Evolutionary conservation across 2,113 vertebrate genomes (phyloP), one percentile per base, ranked within the genome.

Genomic region (Seriola rivoliana): DNA sequence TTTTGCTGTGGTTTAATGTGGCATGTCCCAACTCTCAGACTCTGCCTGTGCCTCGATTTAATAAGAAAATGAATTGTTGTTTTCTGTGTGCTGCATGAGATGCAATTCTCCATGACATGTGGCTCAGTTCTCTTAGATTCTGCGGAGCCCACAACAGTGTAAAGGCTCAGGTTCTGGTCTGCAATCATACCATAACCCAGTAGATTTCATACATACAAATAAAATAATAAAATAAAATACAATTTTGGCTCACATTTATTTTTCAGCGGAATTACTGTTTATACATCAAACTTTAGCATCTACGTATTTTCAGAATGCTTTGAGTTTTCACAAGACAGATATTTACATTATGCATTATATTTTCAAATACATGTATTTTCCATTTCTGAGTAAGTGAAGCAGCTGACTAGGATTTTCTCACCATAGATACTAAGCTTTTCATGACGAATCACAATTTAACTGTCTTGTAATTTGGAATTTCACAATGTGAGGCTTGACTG

Each of bases 81-180:
- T 38, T 23, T 74, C 8, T n/a, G 8, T 50, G 32, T 81, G 42
- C 44, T 84, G 25, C 65, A 32, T 55, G 60, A 32, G 23, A 21
- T 58, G n/a, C 23, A 67, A 29, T 60, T 79, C 19, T 71, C n/a
- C 16, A 54, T 29, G 29, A 71, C 32, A 48, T 32, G 38, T 82
- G 68, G 59, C 21, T 19, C n/a, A 55, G 46, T 58, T 70, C 29
- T 59, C 19, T 50, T 2, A 52, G 25, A 57, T 75, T 88, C 19
- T 46, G 52, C 3, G 0, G n/a, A 23, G 58, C 65, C 32, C 50
- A 38, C 6, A 81, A 36, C 25, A n/a, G 38, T 34, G 44, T 32
- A 17, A 65, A 79, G 21, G n/a, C 65, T 79, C 58, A 70, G 46
- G 64, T 72, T 69, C 59, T 78, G 34, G 48, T 76, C 25, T n/a